Evolutionary conservation across 2,113 vertebrate genomes (phyloP), one percentile per base, ranked within the genome.

Genomic region (Empidonax traillii): DNA sequence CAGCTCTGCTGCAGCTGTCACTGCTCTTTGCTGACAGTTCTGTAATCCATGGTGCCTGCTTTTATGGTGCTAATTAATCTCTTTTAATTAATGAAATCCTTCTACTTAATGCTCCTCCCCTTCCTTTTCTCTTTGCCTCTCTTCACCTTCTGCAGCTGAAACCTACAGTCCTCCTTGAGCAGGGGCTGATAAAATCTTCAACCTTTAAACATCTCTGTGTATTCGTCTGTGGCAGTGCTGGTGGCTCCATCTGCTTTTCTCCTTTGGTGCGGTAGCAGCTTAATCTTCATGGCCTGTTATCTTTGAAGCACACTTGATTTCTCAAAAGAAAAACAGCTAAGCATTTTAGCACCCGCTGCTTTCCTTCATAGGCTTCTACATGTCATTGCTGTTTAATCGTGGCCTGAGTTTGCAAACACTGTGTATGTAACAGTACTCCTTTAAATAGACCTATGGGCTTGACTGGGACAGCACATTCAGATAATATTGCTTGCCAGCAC

Each of bases 41-140:
- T 98, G 98, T 98, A 97, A 98, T 98, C 98, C 98, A 96, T 98
- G 97, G 98, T 98, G 98, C 98, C 98, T 99, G 98, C 98, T 98
- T 98, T 98, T 98, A 98, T 98, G 97, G 99, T 98, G 98, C 98
- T 99, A 99, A 99, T 99, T 99, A 99, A 98, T 98, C 98, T 98
- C 97, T 98, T 98, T 98, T 99, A 98, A 98, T 99, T 99, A 98
- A 99, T 98, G 97, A 98, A 98, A 98, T 98, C 98, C 98, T 97
- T 97, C 98, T 97, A 96, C 97, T 97, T 98, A 97, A 92, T 47
- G 93, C 98, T 98, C 97, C 97, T 97, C 96, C 93, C 94, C 93
- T 97, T 98, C 94, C 97, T 93, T 97, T 96, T 94, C 69, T 91
- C 77, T 90, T 93, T 93, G 78, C 90, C 72, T 91, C 53, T 93